These are phyloP conservation scores for Chiropotes sagulatus DNA, from an alignment of 2,797 vertebrate species.

Conservation along the genomic window DNA sequence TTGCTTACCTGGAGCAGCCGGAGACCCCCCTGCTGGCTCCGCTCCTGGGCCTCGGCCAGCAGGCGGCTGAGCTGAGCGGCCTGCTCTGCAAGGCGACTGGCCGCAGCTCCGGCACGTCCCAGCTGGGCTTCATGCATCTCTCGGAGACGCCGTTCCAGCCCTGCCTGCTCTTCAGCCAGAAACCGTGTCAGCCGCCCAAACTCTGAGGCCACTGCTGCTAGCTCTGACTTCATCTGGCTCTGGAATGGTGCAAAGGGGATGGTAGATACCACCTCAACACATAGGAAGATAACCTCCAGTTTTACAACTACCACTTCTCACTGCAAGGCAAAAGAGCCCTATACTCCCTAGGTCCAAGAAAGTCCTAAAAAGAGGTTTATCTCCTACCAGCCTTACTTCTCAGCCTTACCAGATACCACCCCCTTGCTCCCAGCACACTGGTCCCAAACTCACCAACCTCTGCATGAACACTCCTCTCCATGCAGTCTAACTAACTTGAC, in stretches of 20 bases:
- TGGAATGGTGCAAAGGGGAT: constrained; percentile 51
- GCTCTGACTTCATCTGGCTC: constrained; percentile 84
- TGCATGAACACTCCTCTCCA: constrained; percentile 1
- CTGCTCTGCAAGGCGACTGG: constrained; percentile 75
- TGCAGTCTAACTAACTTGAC: not conserved
- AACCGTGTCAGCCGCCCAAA: constrained; percentile 84
- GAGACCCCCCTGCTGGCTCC: constrained; percentile 81
- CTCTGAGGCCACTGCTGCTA: constrained; percentile 83
- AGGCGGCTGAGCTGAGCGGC: constrained; percentile 79
- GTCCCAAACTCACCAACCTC: not conserved
- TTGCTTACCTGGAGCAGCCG: constrained; percentile 80
- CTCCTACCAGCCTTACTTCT: not conserved
- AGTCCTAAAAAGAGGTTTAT: not conserved
- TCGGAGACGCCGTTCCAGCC: constrained; percentile 81
- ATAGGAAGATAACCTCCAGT: constrained; percentile 41
- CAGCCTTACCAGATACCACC: not conserved
- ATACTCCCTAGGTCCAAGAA: not conserved
- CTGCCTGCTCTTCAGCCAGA: constrained; percentile 83
- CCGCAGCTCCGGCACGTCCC: constrained; percentile 69
- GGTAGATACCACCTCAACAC: constrained; percentile 27
- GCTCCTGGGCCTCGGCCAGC: constrained; percentile 80
- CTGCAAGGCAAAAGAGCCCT: constrained; percentile 32
- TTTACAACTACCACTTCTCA: not conserved
- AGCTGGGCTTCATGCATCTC: constrained; percentile 81
- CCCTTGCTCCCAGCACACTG: not conserved